These are phyloP conservation scores for Ptilorrhoa leucosticta DNA, from an alignment of 2,113 vertebrate species.

Conservation along the genomic window DNA sequence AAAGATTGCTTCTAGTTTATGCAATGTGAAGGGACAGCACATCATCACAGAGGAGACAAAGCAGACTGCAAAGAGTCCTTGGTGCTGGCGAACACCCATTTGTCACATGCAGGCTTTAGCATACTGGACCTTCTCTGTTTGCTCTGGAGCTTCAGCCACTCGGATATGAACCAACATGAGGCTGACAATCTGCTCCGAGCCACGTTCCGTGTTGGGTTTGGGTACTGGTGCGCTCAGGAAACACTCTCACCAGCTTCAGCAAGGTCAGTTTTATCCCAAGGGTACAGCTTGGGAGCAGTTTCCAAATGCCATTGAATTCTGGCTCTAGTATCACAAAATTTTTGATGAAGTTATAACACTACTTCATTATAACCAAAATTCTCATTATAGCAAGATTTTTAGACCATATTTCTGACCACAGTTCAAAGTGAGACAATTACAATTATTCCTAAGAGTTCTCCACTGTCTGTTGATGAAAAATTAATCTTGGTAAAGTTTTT, in stretches of 20 bases:
- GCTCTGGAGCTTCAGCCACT: neutral
- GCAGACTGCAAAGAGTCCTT: neutral
- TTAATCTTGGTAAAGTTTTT: neutral
- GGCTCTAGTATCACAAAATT: neutral
- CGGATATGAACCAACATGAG: neutral
- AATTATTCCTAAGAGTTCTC: neutral
- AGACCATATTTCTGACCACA: neutral
- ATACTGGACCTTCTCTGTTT: neutral
- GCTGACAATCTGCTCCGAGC: neutral
- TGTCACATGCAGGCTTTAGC: neutral
- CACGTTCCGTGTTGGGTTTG: rapidly evolving
- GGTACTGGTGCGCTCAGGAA: neutral
- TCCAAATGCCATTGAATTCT: neutral
- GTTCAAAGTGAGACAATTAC: neutral
- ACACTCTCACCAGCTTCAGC: neutral
- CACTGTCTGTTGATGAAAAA: neutral
- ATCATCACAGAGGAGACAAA: neutral
- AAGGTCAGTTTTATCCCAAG: neutral
- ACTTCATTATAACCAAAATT: neutral
- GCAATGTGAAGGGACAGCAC: neutral
- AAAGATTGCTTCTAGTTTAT: neutral
- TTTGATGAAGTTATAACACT: neutral
- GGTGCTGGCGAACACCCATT: neutral
- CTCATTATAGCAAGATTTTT: neutral
- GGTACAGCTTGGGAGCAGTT: neutral